Percentiles rank a stretch among this genome's conserved stretches.
phyloP scores from a whole-genome alignment of 2,113 vertebrate species.

The Oreochromis aureus region DNA sequence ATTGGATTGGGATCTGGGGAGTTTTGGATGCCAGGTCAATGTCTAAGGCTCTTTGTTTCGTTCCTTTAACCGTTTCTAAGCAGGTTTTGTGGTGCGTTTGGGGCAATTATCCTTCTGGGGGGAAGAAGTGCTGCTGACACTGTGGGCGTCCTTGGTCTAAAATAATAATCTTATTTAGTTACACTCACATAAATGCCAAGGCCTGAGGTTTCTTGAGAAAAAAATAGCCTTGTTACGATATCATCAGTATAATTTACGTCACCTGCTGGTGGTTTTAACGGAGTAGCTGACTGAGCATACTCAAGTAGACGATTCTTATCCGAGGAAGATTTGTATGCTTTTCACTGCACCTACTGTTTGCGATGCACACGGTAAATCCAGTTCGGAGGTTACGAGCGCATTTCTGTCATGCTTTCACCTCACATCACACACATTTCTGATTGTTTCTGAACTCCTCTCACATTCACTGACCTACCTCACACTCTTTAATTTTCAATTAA shows the following conservation, averaged over 20 bases:
- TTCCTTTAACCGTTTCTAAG: not conserved
- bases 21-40: not conserved
- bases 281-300: not conserved
- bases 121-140: not conserved
- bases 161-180: not conserved
- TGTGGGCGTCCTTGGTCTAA: not conserved
- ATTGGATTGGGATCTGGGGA: not conserved
- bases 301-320: not conserved
- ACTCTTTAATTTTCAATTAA: not conserved
- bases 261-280: accelerated
- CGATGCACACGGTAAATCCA: not conserved
- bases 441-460: not conserved
- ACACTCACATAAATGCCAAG: not conserved
- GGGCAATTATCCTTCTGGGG: not conserved
- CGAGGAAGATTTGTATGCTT: not conserved
- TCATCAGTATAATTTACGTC: not conserved
- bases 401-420: not conserved
- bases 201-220: not conserved
- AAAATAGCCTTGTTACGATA: not conserved
- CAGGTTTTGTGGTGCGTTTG: not conserved
- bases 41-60: not conserved
- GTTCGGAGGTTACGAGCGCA: not conserved
- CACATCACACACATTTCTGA: not conserved
- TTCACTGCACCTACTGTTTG: not conserved
- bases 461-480: not conserved